Conservation (phyloP, 2,888 invertebrate species). For the Dichetophora obliterata region DNA sequence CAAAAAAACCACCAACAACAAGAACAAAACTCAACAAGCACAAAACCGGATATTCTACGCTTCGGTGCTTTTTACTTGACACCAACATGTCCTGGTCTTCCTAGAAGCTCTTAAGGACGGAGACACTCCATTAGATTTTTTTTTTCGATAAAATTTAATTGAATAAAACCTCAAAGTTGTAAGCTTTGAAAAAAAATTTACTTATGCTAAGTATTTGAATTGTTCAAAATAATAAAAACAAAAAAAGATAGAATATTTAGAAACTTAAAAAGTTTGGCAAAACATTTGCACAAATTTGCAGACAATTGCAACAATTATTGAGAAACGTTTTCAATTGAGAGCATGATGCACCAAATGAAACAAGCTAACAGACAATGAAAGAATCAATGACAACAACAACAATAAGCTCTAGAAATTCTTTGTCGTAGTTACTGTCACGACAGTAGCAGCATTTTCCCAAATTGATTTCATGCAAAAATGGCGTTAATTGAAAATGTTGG, state of each 20-base stretch:
- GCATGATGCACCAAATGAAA: background rate
- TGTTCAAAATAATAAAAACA: too few species aligned
- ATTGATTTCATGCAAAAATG: slow-evolving; percentile 2
- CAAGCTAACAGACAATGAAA: background rate
- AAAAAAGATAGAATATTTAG: too few species aligned
- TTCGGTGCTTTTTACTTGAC: too few species aligned
- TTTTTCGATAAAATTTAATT: slow-evolving; percentile 25
- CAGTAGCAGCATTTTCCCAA: slow-evolving; percentile 1
- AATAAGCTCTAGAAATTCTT: background rate
- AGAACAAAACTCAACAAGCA: background rate
- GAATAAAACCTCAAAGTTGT: slow-evolving; percentile 21
- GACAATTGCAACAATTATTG: slow-evolving; percentile 4
- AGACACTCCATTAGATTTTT: background rate
- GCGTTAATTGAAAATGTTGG: slow-evolving; percentile 29
- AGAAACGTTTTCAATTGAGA: background rate
- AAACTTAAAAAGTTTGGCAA: background rate
- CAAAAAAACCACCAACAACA: background rate
- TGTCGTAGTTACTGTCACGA: too few species aligned
- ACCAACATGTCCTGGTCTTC: too few species aligned
- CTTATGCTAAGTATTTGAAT: too few species aligned
- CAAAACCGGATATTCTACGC: background rate
- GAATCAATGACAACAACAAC: background rate
- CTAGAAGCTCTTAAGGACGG: too few species aligned
- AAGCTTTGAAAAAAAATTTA: slow-evolving; percentile 7
- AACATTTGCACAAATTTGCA: background rate